Evolutionary conservation across 1,140 invertebrate genomes (phyloP).

Genomic region (Panagrolaimus sp.): DNA sequence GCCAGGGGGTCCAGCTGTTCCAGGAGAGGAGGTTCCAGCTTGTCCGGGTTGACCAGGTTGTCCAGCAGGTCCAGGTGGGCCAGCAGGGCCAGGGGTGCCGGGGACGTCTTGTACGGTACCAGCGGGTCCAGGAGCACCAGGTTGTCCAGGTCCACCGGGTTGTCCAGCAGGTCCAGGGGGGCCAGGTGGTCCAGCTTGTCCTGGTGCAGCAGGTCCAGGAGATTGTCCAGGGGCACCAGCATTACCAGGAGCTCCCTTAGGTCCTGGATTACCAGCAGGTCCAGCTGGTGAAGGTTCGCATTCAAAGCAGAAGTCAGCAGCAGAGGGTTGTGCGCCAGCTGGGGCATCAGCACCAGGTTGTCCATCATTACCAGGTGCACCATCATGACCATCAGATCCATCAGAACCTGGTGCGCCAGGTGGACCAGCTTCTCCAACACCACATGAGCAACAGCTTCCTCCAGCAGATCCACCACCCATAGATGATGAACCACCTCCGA

Average conservation of each 20-base stretch:
- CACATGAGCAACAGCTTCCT: constrained; percentile 12
- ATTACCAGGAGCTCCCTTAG: constrained; percentile 37
- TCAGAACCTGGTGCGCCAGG: constrained; percentile 35
- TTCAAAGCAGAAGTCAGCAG: constrained; percentile 44
- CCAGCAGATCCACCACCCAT: background rate
- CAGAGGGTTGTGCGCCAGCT: constrained; percentile 22
- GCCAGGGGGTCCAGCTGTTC: constrained; percentile 30
- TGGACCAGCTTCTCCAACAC: constrained; percentile 9
- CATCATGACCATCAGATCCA: constrained; percentile 35
- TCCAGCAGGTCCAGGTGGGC: constrained; percentile 14
- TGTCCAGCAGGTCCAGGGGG: constrained; percentile 9
- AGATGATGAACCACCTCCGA: background rate
- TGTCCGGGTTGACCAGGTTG: constrained; percentile 26
- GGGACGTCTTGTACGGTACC: constrained; percentile 28
- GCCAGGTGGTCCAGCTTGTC: constrained; percentile 10
- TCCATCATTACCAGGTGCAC: constrained; percentile 31
- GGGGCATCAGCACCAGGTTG: constrained; percentile 29
- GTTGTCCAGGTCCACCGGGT: constrained; percentile 9
- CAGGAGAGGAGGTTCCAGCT: constrained; percentile 25
- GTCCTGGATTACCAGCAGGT: constrained; percentile 39
- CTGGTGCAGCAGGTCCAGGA: background rate
- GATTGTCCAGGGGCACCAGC: constrained; percentile 26
- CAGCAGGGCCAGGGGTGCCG: constrained; percentile 21
- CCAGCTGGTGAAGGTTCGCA: constrained; percentile 41
- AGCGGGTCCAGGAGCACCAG: constrained; percentile 31